Evolutionary conservation across 2,113 vertebrate genomes (phyloP).

Genomic region (Lonchura striata): DNA sequence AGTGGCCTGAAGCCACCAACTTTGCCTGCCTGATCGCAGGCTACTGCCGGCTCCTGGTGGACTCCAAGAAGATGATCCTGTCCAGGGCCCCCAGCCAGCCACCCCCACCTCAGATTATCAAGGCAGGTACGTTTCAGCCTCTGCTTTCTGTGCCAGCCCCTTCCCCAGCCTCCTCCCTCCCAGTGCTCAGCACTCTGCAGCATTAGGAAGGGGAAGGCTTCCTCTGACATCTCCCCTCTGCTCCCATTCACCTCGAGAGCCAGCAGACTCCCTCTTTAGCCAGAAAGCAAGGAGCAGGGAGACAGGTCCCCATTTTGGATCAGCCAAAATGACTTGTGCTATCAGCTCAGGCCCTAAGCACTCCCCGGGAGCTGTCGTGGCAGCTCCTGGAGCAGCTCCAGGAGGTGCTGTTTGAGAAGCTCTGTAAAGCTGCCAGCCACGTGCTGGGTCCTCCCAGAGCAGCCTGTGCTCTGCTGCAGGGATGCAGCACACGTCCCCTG

Average conservation of each 20-base stretch:
- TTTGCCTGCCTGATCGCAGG: slow-evolving; percentile 96
- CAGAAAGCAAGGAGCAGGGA: neutral
- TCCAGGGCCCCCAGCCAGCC: slow-evolving; percentile 84
- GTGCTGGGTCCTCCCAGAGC: neutral
- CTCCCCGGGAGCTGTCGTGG: neutral
- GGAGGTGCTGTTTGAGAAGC: neutral
- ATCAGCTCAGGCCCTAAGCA: neutral
- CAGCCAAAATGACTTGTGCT: neutral
- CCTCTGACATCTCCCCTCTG: neutral
- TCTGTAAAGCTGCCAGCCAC: neutral
- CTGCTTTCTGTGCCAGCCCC: slow-evolving; percentile 22
- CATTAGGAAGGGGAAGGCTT: neutral
- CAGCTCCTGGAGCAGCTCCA: neutral
- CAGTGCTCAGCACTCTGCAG: neutral
- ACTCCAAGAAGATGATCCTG: slow-evolving; percentile 93
- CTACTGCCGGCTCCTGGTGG: slow-evolving; percentile 96
- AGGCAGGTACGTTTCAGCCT: slow-evolving; percentile 92
- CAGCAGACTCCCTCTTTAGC: neutral
- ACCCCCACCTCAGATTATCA: slow-evolving; percentile 84
- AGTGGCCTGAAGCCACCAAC: slow-evolving; percentile 97
- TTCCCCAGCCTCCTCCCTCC: neutral
- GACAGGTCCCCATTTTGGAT: neutral
- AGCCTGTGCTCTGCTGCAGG: neutral
- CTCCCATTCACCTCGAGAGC: neutral
- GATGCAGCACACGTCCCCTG: neutral